Evolutionary conservation across 2,797 vertebrate species (phyloP).

Genomic region (Emys orbicularis): DNA sequence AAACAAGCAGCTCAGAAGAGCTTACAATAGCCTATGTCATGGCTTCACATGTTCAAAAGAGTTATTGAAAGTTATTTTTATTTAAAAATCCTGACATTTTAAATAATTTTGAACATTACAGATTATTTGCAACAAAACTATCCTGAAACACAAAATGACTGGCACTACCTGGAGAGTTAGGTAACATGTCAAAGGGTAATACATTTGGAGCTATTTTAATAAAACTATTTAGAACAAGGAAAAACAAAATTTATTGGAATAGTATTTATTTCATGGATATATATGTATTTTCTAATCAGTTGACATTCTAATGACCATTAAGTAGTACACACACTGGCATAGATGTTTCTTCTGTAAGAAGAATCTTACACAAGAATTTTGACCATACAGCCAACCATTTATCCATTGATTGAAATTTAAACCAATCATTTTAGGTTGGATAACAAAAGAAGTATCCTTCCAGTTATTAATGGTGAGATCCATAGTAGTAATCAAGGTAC

Average conservation of each 20-base stretch:
- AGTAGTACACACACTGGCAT: background rate
- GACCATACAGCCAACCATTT: background rate
- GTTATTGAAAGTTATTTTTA: background rate
- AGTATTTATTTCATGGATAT: fast-evolving
- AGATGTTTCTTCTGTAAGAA: background rate
- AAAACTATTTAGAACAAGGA: background rate
- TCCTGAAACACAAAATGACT: background rate
- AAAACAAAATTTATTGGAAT: background rate
- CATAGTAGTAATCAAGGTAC: background rate
- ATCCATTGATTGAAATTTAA: background rate
- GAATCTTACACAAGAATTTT: background rate
- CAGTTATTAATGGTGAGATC: background rate
- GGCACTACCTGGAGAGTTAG: background rate
- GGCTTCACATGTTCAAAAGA: background rate
- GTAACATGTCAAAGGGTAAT: background rate
- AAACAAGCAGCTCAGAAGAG: slow-evolving; percentile 52
- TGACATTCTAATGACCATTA: background rate
- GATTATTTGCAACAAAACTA: background rate
- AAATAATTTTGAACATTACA: background rate
- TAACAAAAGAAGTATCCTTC: background rate
- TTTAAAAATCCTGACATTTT: background rate
- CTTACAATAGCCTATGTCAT: background rate
- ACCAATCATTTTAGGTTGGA: too few relatives aligned
- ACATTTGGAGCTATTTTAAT: background rate
- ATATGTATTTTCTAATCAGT: background rate